Evolutionary conservation across 2,113 vertebrate genomes (phyloP).

Genomic region (Chlamydotis undulata): DNA sequence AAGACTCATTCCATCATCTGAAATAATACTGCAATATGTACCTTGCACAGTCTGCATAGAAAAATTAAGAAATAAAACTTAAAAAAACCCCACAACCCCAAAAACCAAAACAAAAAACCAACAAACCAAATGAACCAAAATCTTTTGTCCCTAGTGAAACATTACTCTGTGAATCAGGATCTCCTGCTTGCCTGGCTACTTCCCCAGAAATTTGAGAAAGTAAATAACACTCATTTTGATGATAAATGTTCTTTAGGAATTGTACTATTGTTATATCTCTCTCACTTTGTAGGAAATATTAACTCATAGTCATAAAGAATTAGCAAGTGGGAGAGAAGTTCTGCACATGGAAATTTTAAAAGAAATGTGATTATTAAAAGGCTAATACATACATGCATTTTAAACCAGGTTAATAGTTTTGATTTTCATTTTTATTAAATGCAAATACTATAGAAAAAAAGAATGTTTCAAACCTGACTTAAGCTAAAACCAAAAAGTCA

Average conservation of each 20-base stretch:
- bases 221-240: not conserved
- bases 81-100: too few species aligned
- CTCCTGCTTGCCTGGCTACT: not conserved
- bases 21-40: not conserved
- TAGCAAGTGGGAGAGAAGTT: not conserved
- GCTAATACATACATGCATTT: not conserved
- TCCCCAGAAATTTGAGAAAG: not conserved
- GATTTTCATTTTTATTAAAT: not conserved
- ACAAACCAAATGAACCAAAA: too few species aligned
- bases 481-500: not conserved
- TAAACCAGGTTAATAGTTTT: not conserved
- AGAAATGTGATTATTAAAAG: not conserved
- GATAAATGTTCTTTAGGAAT: not conserved
- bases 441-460: not conserved
- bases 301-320: not conserved
- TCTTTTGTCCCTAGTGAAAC: not conserved
- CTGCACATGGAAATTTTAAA: not conserved
- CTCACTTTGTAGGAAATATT: not conserved
- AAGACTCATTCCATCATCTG: not conserved
- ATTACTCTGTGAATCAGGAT: not conserved
- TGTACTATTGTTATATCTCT: not conserved
- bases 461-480: not conserved
- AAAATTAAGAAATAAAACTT: not conserved
- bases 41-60: not conserved
- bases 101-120: not conserved